Base-by-base conservation (phyloP, 2,888 invertebrate genomes). In the Osedax fenrisi region DNA sequence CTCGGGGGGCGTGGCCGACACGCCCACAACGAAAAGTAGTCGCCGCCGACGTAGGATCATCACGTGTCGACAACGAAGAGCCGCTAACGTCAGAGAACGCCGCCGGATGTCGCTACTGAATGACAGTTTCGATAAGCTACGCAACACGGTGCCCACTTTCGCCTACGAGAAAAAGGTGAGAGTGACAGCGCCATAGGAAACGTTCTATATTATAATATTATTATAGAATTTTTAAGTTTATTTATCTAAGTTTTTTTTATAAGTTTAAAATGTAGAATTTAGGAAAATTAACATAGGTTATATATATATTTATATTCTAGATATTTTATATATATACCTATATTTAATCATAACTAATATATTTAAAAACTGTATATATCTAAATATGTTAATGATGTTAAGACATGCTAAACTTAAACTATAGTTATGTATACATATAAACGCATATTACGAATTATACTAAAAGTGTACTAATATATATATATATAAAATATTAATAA, bases 91-190 rank as follows among this genome's bases (percentile, higher is more conserved):
- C 74, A 75, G 83, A 21, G 95, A 96, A 84, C 87, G 95, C 72
- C 88, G 94, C 24, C 88, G 95, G 77, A 95, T 96, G 94, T 94
- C 92, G 84, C 94, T 94, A 85, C 86, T 95, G 77, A 96, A 95
- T 84, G 94, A 94, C 81, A 94, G 94, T 0, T 96, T 96, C 81
- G 95, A 95, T 83, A 91, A 91, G 82, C 86, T 96, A 61, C 87
- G 95, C 26, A 88, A 93, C 81, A 81, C 81, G 90, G 81, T 94
- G 2, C 95, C 95, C 22, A 95, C 95, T 0, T 95, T 96, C 82
- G 94, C 95, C 0, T 95, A 95, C 84, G 95, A 96, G 85, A 95
- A 95, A 84, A 89, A 41, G 41, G 41, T 41, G 5, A n/a, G n/a
- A n/a, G n/a, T n/a, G n/a, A n/a, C n/a, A n/a, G n/a, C n/a, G n/a